A percentile compares a stretch with the other conserved stretches of the same genome.
These are phyloP conservation scores for Dorcus parallelipipedus DNA, from an alignment of 2,888 invertebrate species.

Conservation along the genomic window DNA sequence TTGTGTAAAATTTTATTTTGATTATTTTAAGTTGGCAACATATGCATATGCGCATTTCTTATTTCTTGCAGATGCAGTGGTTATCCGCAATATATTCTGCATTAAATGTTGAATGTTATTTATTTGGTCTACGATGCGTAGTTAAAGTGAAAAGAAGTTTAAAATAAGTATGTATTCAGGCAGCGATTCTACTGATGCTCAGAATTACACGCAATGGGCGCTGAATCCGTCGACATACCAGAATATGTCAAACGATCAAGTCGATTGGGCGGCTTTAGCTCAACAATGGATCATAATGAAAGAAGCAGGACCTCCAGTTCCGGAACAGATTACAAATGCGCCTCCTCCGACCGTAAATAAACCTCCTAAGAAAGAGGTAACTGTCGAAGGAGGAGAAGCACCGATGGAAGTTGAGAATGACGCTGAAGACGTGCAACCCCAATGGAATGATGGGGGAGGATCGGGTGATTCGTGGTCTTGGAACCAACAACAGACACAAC, in stretches of 20 bases:
- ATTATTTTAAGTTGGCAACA: too few relatives aligned
- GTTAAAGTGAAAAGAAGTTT: too few relatives aligned
- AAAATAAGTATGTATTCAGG: constrained; percentile 54
- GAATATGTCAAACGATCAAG: constrained; percentile 78
- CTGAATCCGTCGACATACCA: constrained; percentile 78
- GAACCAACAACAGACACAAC: constrained; percentile 48
- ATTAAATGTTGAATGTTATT: too few relatives aligned
- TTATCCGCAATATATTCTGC: too few relatives aligned
- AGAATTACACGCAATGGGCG: constrained; percentile 74
- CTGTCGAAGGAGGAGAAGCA: constrained; percentile 73
- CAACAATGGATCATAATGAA: constrained; percentile 99
- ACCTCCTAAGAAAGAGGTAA: constrained; percentile 41
- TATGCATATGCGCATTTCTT: too few relatives aligned
- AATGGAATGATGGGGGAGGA: constrained; percentile 20
- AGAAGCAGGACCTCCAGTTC: constrained; percentile 57
- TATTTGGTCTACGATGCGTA: too few relatives aligned
- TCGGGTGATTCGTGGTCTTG: constrained; percentile 38
- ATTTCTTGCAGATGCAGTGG: too few relatives aligned
- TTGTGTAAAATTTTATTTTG: too few relatives aligned
- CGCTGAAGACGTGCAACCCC: constrained; percentile 56
- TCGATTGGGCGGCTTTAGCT: constrained; percentile 95
- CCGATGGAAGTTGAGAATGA: constrained; percentile 86
- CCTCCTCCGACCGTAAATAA: constrained; percentile 52
- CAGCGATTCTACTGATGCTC: constrained; percentile 54
- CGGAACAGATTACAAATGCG: constrained; percentile 57